Evolutionary conservation across 2,888 invertebrate genomes (phyloP).

Genomic region (Archips xylosteana): DNA sequence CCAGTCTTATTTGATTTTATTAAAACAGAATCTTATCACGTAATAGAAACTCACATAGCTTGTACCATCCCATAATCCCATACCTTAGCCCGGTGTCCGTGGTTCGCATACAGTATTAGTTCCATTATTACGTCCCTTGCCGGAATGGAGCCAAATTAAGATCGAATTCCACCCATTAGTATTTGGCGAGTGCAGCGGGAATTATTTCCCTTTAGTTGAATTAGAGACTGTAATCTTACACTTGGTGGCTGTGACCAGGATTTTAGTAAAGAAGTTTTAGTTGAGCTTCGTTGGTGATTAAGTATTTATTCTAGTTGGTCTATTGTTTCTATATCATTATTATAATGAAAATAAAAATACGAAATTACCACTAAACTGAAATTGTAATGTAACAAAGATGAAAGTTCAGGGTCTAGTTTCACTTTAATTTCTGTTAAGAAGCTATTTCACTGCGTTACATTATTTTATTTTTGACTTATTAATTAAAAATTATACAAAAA

Average conservation of each 20-base stretch:
- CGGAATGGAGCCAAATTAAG: constrained; percentile 14
- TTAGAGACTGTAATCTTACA: background rate
- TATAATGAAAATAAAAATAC: no score
- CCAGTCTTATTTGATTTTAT: background rate
- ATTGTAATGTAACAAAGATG: no score
- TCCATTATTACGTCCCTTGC: constrained; percentile 24
- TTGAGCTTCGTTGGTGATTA: no score
- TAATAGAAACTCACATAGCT: background rate
- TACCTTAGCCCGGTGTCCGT: constrained; percentile 18
- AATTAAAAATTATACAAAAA: no score
- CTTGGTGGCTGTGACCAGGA: background rate
- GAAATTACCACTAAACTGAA: no score
- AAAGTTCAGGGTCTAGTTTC: no score
- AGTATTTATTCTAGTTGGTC: no score
- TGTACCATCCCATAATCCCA: background rate
- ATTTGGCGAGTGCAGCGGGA: background rate
- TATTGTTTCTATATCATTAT: no score
- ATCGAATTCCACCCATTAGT: constrained; percentile 21
- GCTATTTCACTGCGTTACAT: no score
- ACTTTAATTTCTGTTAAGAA: no score
- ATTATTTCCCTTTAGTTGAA: background rate
- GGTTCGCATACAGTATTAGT: constrained; percentile 38
- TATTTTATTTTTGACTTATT: no score
- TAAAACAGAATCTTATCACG: background rate
- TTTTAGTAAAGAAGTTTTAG: no score